Evolutionary conservation across 2,888 invertebrate genomes (phyloP), one percentile per base, ranked within the genome.

Genomic region (Argyresthia albistria): DNA sequence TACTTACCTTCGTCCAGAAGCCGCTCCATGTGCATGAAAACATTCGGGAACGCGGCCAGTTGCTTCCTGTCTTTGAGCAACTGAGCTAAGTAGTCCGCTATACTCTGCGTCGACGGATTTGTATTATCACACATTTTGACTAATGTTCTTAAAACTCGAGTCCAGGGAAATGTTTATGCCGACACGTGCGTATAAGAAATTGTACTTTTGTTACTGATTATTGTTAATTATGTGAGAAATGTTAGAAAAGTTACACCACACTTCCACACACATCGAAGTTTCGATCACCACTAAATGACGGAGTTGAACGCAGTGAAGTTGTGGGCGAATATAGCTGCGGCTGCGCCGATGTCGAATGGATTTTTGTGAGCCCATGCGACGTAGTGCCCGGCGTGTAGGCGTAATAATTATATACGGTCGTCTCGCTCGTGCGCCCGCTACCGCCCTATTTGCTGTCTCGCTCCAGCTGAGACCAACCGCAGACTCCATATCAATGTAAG

Each of bases 61-160:
- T 99, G 98, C 91, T 99, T 99, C 91, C 98, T 97, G 93, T 99
- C 99, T 93, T 99, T 99, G 84, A 99, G 93, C 90, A 99, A 93
- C 91, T 99, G 99, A 84, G 99, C 98, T 91, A 99, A 92, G 91
- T 99, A 99, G 91, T 99, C 99, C 89, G 99, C 97, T 91, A 97
- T 96, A 90, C 96, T 97, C 88, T 97, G 96, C 89, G 96, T 96
- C 83, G 94, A 95, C 73, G 92, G 91, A 83, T 75, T 86, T 79
- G 75, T 87, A 80, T 78, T 83, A 79, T 88, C 88, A 83, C 88
- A 87, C 88, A 88, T 88, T 79, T 78, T 88, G 80, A 76, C 70
- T 79, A 73, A 70, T 67, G 69, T 73, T 69, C 74, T 68, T 64
- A 73, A 58, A 83, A 81, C 76, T 76, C 69, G 67, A 64, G 71